Evolutionary conservation across 2,797 vertebrate species (phyloP).

Genomic region (Adelosebastes latens): DNA sequence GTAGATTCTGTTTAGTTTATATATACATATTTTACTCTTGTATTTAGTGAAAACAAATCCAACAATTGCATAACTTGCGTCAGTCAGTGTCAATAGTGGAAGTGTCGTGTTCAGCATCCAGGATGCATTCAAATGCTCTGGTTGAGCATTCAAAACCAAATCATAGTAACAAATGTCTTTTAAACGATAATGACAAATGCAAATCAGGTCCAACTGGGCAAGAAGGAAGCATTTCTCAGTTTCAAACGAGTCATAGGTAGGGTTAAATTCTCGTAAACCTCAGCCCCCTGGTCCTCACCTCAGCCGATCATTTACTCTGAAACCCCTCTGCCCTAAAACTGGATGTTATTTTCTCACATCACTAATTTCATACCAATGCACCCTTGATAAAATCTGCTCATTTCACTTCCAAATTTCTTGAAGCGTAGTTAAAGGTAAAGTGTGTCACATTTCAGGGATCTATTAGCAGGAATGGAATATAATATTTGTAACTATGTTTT

Average conservation of each 20-base stretch:
- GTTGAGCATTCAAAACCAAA: conserved; percentile 35
- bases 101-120: conserved; percentile 26
- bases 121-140: conserved; percentile 67
- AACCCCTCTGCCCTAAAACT: neutral
- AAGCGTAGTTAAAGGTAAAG: neutral
- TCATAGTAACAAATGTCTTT: conserved; percentile 33
- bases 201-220: conserved; percentile 36
- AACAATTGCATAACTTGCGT: conserved; percentile 3
- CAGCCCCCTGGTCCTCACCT: neutral
- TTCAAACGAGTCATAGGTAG: neutral
- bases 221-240: conserved; percentile 2
- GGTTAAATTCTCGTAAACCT: neutral
- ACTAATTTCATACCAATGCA: neutral
- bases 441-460: too few species aligned
- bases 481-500: too few species aligned
- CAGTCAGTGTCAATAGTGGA: neutral
- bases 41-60: conserved; percentile 1
- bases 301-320: neutral
- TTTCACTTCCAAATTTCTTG: neutral
- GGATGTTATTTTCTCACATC: neutral
- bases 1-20: neutral
- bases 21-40: neutral
- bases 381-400: neutral
- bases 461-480: too few species aligned
- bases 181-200: conserved; percentile 41